A percentile compares a stretch with the other conserved stretches of the same genome.
These are phyloP conservation scores for Linurgus olivaceus DNA, from an alignment of 2,797 vertebrate genomes.

Conservation along the genomic window DNA sequence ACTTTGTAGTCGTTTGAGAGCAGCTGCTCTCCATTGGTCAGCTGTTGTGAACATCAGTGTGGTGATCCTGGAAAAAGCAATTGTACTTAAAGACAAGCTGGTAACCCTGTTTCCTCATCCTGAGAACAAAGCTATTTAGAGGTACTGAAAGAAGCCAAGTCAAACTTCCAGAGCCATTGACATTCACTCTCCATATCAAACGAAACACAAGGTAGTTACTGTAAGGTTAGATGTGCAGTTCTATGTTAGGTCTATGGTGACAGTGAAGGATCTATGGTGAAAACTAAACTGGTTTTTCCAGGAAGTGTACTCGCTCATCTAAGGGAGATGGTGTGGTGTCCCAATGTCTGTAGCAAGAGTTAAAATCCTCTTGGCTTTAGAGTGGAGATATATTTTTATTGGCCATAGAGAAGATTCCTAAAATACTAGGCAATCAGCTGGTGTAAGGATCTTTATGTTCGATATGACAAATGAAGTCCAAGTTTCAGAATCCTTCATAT, in stretches of 20 bases:
- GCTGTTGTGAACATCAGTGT: background rate
- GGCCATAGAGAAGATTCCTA: background rate
- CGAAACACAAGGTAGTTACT: background rate
- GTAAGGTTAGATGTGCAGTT: background rate
- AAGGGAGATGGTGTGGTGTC: background rate
- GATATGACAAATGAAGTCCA: background rate
- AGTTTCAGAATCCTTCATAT: background rate
- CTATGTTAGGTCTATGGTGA: background rate
- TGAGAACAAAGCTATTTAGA: background rate
- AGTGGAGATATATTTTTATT: background rate
- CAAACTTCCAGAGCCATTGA: background rate
- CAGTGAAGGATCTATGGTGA: background rate
- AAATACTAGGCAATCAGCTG: background rate
- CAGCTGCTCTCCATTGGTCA: background rate
- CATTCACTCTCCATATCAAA: background rate
- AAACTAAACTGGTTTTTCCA: background rate
- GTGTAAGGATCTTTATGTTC: background rate
- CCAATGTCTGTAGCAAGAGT: background rate
- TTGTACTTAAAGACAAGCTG: background rate
- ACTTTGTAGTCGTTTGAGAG: background rate
- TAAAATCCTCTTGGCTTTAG: slow-evolving; percentile 10
- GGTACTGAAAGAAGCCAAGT: background rate
- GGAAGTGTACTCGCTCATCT: background rate
- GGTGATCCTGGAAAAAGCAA: background rate
- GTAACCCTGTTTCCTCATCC: background rate